Evolutionary conservation across 2,797 vertebrate genomes (phyloP), one percentile per base, ranked within the genome.

Genomic region (Hyperoplus lanceolatus): DNA sequence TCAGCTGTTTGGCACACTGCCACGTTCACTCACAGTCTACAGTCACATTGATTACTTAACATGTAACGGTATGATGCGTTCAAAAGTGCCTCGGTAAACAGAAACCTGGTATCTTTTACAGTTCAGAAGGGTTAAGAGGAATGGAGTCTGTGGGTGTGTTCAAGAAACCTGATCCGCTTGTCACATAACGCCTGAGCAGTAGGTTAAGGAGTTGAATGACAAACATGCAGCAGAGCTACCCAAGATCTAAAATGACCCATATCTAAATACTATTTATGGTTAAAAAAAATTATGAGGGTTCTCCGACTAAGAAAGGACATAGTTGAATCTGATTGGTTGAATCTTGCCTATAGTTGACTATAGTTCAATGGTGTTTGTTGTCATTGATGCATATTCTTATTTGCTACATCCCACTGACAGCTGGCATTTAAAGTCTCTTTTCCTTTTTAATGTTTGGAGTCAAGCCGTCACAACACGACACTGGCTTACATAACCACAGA

Each of bases 401-500:
- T 29, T 29, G 29, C 29, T 29, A 61, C 58, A 60, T 59, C 63
- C 53, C 38, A 36, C 36, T 53, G 29, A 42, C 11, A 6, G 4
- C 2, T n/a, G 14, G 11, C 54, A 8, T 71, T 78, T 48, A 1
- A 59, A 4, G 12, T 42, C 5, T 10, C 18, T 16, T 9, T 64
- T 51, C 45, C n/a, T 58, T 42, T 58, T 42, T 3, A 10, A 6
- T 13, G 6, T 18, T 21, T 21, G 4, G 10, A 43, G 42, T 15
- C 14, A 1, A 56, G 57, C 45, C 4, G 15, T 42, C 66, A 62
- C 75, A 75, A 66, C 61, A 53, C 46, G n/a, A 66, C 14, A 57
- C 36, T 21, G 2, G 1, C 18, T 91, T 90, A 79, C 79, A 84
- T 84, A 89, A 90, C 43, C 5, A 15, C n/a, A 18, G 55, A 2